These are phyloP conservation scores for Chloropsis hardwickii DNA, from an alignment of 2,113 vertebrate genomes.

Conservation along the genomic window DNA sequence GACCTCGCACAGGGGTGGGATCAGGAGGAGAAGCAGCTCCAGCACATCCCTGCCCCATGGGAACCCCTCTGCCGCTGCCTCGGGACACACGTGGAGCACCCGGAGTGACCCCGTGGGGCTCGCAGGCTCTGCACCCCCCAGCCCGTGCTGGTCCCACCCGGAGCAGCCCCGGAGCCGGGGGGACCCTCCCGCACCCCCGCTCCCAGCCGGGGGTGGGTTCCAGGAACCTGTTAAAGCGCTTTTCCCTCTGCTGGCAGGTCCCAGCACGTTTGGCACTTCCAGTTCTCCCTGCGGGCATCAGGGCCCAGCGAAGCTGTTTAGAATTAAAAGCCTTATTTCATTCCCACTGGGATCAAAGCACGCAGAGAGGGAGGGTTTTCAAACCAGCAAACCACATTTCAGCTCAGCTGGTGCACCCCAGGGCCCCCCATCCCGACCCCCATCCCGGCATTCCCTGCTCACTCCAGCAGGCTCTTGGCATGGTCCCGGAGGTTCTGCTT, in stretches of 20 bases:
- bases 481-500: fast-evolving
- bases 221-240: slow-evolving; percentile 29
- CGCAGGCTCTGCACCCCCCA: background rate
- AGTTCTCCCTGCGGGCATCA: slow-evolving; percentile 34
- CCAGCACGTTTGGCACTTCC: background rate
- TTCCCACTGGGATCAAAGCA: slow-evolving; percentile 53
- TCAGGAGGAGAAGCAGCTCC: background rate
- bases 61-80: background rate
- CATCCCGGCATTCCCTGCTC: background rate
- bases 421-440: background rate
- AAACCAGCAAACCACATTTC: slow-evolving; percentile 28
- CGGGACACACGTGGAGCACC: fast-evolving
- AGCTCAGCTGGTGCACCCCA: background rate
- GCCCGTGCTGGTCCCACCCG: background rate
- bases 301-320: slow-evolving; percentile 9
- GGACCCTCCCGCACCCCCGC: background rate
- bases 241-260: slow-evolving; percentile 26
- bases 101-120: fast-evolving
- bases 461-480: background rate
- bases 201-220: background rate
- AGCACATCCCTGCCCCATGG: fast-evolving
- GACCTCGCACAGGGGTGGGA: background rate
- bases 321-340: slow-evolving; percentile 40
- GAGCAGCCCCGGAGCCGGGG: background rate
- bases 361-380: background rate